These are phyloP conservation scores for Climacteris rufus DNA, from an alignment of 2,113 vertebrate species.

Conservation along the genomic window DNA sequence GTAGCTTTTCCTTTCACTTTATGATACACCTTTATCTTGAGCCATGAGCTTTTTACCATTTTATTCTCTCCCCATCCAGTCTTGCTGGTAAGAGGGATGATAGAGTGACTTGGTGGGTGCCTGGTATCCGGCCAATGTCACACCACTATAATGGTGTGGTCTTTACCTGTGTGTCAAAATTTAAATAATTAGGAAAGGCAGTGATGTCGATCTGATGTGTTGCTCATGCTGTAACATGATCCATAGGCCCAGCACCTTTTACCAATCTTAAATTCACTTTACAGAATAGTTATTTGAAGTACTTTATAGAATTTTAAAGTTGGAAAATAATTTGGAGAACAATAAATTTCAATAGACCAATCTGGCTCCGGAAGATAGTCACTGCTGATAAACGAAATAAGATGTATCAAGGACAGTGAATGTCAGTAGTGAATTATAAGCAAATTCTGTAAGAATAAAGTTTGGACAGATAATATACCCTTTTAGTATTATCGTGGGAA, in stretches of 20 bases:
- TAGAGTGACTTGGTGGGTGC: background rate
- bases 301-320: background rate
- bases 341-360: background rate
- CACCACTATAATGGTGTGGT: fast-evolving
- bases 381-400: background rate
- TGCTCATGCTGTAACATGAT: background rate
- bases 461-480: background rate
- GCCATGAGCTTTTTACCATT: background rate
- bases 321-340: background rate
- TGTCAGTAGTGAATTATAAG: background rate
- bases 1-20: background rate
- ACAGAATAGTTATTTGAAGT: background rate
- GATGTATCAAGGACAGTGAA: background rate
- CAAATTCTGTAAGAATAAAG: background rate
- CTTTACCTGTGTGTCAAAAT: background rate
- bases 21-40: background rate
- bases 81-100: background rate
- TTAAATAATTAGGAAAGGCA: background rate
- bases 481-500: background rate
- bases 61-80: background rate
- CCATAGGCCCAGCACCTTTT: background rate
- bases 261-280: background rate
- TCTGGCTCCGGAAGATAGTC: background rate
- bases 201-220: background rate
- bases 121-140: background rate